These are phyloP conservation scores for Poecile montanus DNA, from an alignment of 2,797 vertebrate genomes.

Conservation along the genomic window DNA sequence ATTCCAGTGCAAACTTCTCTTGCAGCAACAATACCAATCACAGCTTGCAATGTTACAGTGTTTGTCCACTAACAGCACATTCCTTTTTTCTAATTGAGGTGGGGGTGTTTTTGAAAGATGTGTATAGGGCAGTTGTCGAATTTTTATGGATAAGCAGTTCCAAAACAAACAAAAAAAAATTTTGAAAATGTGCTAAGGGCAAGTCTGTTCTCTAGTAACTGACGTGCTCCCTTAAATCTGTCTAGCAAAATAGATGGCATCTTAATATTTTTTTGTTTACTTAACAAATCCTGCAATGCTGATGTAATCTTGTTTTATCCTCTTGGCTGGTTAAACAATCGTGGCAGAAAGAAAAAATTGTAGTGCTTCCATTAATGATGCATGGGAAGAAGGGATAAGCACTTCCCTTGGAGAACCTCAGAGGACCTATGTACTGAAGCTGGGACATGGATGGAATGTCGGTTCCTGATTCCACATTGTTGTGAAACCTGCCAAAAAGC, in stretches of 20 bases:
- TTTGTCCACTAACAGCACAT: not conserved
- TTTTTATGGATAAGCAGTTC: not conserved
- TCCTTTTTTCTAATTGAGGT: not conserved
- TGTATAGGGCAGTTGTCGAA: not conserved
- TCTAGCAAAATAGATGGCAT: not conserved
- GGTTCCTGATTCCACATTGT: not conserved
- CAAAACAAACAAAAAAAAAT: not conserved
- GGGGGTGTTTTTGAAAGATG: rapidly evolving
- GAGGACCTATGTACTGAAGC: not conserved
- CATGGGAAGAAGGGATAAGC: not conserved
- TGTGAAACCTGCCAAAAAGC: not conserved
- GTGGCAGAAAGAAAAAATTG: not conserved
- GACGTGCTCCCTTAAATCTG: not conserved
- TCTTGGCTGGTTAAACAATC: not conserved
- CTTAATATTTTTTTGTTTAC: not conserved
- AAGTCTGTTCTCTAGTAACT: not conserved
- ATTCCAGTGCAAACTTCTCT: not conserved
- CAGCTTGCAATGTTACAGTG: not conserved
- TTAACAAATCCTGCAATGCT: not conserved
- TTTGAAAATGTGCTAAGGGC: not conserved
- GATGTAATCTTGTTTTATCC: not conserved
- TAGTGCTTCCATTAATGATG: not conserved
- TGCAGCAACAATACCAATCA: not conserved
- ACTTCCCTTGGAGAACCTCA: not conserved
- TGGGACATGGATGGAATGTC: not conserved